Base-by-base conservation (phyloP, 2,113 vertebrate species). In the Motacilla alba region DNA sequence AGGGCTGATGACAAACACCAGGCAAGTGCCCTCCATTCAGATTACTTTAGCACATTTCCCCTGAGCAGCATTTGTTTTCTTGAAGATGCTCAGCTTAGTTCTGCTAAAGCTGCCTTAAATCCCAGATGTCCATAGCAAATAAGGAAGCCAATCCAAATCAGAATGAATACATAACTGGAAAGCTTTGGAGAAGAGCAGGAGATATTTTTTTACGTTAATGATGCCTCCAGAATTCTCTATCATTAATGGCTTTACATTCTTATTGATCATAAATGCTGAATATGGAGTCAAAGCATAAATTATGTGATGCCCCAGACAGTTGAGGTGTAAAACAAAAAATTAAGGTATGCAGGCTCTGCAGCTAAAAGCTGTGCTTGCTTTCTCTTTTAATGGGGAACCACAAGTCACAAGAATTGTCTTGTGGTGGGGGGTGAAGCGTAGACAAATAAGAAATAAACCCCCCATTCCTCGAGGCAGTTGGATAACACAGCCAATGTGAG, bases 361-460 rank as follows among this genome's bases (percentile, higher is more conserved):
- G 39, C 39, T 72, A 31, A 80, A 44, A 83, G 30, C 28, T 58
- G 56, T 28, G 30, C 18, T 67, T 55, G 19, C 27, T 56, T 6
- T 10, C 27, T 53, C 50, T 59, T 62, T 75, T 58, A 58, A 50
- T 77, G 62, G 26, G 9, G 22, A 83, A 19, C 52, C 30, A 47
- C 44, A 49, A 56, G 52, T 43, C n/a, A 64, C 35, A 10, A 50
- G 22, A 22, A 16, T 73, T 80, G 78, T 58, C 31, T 46, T 63
- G 47, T 9, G 5, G 15, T 1, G 9, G 7, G 14, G 13, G 24
- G 12, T 2, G 6, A 69, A 44, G 18, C 1, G 1, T 14, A 52
- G 20, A 33, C 49, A 53, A 82, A 53, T 26, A 62, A 80, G 50
- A 52, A 93, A 76, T 23, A 56, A 82, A 6, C 1, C 0, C 23